Conservation (phyloP, 2,888 invertebrate species). For the Hydriomena furcata region DNA sequence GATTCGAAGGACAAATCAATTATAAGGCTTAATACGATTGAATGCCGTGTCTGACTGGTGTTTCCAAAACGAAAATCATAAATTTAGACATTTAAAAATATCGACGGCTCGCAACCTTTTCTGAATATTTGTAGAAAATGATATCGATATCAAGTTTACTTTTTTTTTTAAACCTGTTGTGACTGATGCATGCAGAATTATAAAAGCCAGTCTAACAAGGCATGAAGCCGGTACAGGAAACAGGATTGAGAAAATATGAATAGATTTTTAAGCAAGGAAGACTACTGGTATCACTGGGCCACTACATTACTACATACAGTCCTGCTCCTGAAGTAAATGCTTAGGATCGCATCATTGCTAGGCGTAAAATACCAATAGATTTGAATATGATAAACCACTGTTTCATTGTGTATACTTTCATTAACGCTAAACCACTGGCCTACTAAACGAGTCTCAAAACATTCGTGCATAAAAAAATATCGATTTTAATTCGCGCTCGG, state of each 20-base stretch:
- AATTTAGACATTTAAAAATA: constrained; percentile 2
- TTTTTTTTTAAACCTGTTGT: neutral
- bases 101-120: neutral
- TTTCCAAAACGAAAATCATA: constrained; percentile 5
- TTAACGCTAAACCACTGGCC: constrained; percentile 12
- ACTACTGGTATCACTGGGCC: too few relatives aligned
- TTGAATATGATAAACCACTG: neutral
- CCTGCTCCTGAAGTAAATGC: too few relatives aligned
- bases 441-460: constrained; percentile 14
- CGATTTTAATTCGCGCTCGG: constrained; percentile 38
- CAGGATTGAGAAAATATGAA: too few relatives aligned
- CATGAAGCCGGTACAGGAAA: too few relatives aligned
- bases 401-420: neutral
- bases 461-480: constrained; percentile 34
- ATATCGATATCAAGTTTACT: neutral
- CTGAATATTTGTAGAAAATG: neutral
- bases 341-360: too few relatives aligned
- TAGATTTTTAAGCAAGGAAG: too few relatives aligned
- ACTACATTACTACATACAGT: too few relatives aligned
- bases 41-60: constrained; percentile 16
- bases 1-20: constrained; percentile 27
- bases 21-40: constrained; percentile 21
- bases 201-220: neutral
- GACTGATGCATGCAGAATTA: neutral
- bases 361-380: neutral